These are phyloP conservation scores for Drosophila kambysellisi DNA, from an alignment of 2,888 invertebrate species.

Conservation along the genomic window DNA sequence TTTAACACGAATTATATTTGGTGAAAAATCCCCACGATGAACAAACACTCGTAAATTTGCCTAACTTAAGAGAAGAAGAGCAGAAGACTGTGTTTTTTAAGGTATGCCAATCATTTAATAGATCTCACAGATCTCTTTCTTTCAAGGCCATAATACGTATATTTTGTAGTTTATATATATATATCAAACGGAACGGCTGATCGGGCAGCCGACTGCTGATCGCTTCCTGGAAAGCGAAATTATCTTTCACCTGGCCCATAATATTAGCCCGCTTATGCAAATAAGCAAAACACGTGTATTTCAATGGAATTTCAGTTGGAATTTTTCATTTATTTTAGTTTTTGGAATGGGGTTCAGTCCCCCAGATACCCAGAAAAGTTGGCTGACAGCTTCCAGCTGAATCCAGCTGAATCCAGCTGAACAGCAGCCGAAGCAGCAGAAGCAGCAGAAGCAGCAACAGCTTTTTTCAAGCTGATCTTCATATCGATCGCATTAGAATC, in stretches of 20 bases:
- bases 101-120: slow-evolving; percentile 40
- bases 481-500: slow-evolving; percentile 76
- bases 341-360: slow-evolving; percentile 23
- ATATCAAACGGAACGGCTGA: slow-evolving; percentile 21
- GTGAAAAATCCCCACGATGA: slow-evolving; percentile 39
- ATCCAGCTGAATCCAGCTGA: slow-evolving; percentile 26
- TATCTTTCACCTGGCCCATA: slow-evolving; percentile 41
- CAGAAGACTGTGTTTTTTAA: background rate
- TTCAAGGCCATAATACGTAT: slow-evolving; percentile 52
- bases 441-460: slow-evolving; percentile 38
- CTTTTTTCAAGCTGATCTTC: slow-evolving; percentile 47
- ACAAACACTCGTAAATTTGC: slow-evolving; percentile 51
- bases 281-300: slow-evolving; percentile 44
- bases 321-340: slow-evolving; percentile 31
- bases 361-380: slow-evolving; percentile 40
- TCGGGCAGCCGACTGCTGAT: slow-evolving; percentile 12
- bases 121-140: slow-evolving; percentile 38
- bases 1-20: slow-evolving; percentile 41
- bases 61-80: slow-evolving; percentile 10
- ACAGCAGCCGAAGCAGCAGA: slow-evolving; percentile 2
- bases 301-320: slow-evolving; percentile 57
- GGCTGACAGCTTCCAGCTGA: slow-evolving; percentile 43
- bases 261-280: slow-evolving; percentile 35
- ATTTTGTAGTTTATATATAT: slow-evolving; percentile 11
- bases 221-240: slow-evolving; percentile 65